Evolutionary conservation across 2,113 vertebrate genomes (phyloP).

Genomic region (Corvus moneduloides): DNA sequence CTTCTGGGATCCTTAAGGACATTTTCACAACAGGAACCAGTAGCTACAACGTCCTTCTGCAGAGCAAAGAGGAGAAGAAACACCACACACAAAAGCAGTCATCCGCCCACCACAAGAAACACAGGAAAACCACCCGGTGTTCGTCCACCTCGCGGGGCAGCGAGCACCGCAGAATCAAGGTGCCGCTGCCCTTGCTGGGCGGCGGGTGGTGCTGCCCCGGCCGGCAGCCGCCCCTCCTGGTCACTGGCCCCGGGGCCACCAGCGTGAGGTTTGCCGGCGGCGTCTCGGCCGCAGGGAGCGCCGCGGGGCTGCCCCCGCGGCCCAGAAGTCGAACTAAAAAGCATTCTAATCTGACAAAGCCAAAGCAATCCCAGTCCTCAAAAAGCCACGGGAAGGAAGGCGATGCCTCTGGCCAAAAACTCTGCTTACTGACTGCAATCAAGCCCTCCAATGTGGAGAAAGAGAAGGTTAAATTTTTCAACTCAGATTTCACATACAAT

Average conservation of each 20-base stretch:
- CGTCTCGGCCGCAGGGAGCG: constrained; percentile 65
- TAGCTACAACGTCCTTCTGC: constrained; percentile 84
- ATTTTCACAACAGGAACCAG: constrained; percentile 83
- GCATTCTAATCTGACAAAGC: constrained; percentile 21
- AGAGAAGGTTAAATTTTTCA: constrained; percentile 88
- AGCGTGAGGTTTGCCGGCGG: constrained; percentile 48
- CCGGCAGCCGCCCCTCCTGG: constrained; percentile 49
- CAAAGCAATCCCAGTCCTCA: constrained; percentile 67
- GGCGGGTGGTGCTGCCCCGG: constrained; percentile 36
- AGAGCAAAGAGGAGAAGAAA: constrained; percentile 80
- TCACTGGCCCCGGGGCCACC: constrained; percentile 8
- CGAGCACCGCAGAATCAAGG: constrained; percentile 14
- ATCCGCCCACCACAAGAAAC: constrained; percentile 34
- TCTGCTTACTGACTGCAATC: constrained; percentile 88
- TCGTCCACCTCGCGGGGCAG: background rate
- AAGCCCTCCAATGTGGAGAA: constrained; percentile 90
- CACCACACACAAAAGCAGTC: constrained; percentile 61
- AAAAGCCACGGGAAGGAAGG: constrained; percentile 64
- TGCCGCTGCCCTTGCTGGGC: background rate
- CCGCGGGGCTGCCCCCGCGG: constrained; percentile 53
- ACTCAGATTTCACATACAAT: constrained; percentile 85
- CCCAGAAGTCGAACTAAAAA: constrained; percentile 55
- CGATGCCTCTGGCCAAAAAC: constrained; percentile 74
- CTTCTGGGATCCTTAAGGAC: constrained; percentile 80
- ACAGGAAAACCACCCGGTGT: constrained; percentile 53